Percentiles rank a stretch among this genome's conserved stretches.
These are phyloP conservation scores for Ostrea edulis DNA, from an alignment of 1,140 invertebrate species.

Conservation along the genomic window DNA sequence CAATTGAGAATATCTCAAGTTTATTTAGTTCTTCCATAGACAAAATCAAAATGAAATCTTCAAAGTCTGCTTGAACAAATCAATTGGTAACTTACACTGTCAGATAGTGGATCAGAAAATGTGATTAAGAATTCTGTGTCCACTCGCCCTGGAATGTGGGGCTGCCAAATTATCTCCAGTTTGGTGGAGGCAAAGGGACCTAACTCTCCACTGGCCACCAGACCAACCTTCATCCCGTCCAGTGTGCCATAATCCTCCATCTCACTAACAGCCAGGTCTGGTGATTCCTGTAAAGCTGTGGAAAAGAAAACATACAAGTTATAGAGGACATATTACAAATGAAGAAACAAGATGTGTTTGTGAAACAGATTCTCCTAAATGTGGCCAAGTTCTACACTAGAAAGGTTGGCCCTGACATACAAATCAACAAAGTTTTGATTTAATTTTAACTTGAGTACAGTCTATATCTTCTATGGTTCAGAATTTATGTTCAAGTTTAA, in stretches of 20 bases:
- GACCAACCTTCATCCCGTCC: slow-evolving; percentile 76
- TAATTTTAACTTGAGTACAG: no score
- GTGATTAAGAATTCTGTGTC: slow-evolving; percentile 75
- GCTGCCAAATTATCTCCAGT: slow-evolving; percentile 78
- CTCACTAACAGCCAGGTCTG: slow-evolving; percentile 69
- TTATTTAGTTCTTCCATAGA: neutral
- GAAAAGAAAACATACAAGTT: neutral
- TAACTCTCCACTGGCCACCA: slow-evolving; percentile 68
- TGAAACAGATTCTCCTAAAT: no score
- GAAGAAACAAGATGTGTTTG: no score
- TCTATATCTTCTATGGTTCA: no score
- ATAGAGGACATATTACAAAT: no score
- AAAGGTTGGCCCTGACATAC: no score
- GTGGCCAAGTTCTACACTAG: no score
- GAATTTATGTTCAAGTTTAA: no score
- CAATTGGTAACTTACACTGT: slow-evolving; percentile 68
- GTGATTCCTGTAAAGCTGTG: slow-evolving; percentile 54
- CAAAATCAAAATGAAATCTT: neutral
- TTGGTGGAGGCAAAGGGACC: slow-evolving; percentile 76
- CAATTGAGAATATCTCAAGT: neutral
- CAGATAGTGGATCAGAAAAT: slow-evolving; percentile 74
- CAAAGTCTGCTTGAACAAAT: no score
- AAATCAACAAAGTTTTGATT: no score
- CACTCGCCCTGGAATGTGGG: slow-evolving; percentile 75
- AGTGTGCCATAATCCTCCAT: slow-evolving; percentile 73